Base-by-base conservation (phyloP, 2,797 vertebrate genomes). In the Epinephelus awoara region DNA sequence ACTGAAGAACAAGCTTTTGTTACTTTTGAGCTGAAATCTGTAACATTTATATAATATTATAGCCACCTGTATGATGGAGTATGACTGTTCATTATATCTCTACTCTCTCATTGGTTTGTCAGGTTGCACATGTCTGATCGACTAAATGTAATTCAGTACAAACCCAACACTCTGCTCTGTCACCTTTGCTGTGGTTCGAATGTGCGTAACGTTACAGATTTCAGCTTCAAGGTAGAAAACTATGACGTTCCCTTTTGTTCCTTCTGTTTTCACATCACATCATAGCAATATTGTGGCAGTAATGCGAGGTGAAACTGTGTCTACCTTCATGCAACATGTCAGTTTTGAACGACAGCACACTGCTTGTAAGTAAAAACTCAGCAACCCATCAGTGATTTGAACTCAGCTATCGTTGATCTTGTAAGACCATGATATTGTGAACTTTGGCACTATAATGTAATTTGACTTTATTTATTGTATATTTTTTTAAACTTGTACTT, bases 361-460 rank as follows among this genome's bases (percentile, higher is more conserved):
- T 56, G 57, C 77, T 82, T 85, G 40, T 83, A 50, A 64, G 46
- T 73, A 59, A 77, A 65, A 68, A 11, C 9, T 56, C 49, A 58
- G 67, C 57, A 58, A 52, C 19, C 64, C n/a, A 73, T 86, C 52
- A 62, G 83, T 83, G 58, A 73, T 83, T 64, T 77, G 4, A 47
- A 77, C 52, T 63, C 11, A 70, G 47, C 66, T 61, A 19, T 52
- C 52, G 19, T 75, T 67, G 69, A 56, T 77, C 85, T 64, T 80
- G 47, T 75, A 73, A 61, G 55, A 66, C 25, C 42, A 62, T 67
- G 29, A 70, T 85, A 82, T 87, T 77, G 71, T 89, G 77, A 75
- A 34, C 44, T 69, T 67, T 65, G 29, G 27, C 64, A 29, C 67
- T 81, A 75, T 52, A 34, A 58, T 52, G 21, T 66, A 67, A 50